These are phyloP conservation scores for Gymnothorax javanicus DNA, from an alignment of 2,797 vertebrate species.

Conservation along the genomic window DNA sequence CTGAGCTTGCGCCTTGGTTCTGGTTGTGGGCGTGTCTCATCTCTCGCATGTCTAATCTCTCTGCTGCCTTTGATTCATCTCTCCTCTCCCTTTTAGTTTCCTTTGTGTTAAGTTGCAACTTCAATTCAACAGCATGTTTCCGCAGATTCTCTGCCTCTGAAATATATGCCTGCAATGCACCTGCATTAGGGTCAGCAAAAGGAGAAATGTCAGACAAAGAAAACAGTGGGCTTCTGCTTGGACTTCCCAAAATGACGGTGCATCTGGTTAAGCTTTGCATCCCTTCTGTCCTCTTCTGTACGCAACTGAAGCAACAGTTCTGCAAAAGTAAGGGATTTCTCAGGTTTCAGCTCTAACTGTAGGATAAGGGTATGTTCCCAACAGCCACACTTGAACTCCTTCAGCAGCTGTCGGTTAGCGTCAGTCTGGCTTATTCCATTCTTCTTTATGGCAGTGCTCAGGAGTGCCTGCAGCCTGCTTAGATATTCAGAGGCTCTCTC, in stretches of 20 bases:
- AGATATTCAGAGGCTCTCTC: conserved; percentile 39
- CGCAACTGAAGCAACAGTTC: too few relatives aligned
- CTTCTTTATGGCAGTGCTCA: conserved; percentile 8
- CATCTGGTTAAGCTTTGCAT: too few relatives aligned
- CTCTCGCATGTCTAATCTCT: too few relatives aligned
- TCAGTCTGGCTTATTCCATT: neutral
- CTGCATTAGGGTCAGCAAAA: neutral
- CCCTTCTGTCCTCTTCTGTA: too few relatives aligned
- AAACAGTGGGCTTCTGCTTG: too few relatives aligned
- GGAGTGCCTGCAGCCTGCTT: conserved; percentile 30
- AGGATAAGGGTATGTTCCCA: too few relatives aligned
- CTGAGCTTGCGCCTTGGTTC: neutral
- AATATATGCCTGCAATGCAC: conserved; percentile 32
- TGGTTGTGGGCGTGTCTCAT: too few relatives aligned
- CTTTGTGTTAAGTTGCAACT: conserved; percentile 37
- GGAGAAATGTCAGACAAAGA: neutral
- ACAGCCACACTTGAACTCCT: conserved; percentile 16
- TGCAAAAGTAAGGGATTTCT: too few relatives aligned
- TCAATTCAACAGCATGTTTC: conserved; percentile 39
- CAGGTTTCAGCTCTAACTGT: too few relatives aligned
- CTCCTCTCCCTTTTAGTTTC: conserved; percentile 17
- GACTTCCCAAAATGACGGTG: too few relatives aligned
- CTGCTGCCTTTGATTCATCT: neutral
- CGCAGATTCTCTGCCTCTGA: conserved; percentile 31
- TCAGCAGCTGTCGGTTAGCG: neutral